Conservation (phyloP, 2,888 invertebrate genomes). For the Caenorhabditis sp. region DNA sequence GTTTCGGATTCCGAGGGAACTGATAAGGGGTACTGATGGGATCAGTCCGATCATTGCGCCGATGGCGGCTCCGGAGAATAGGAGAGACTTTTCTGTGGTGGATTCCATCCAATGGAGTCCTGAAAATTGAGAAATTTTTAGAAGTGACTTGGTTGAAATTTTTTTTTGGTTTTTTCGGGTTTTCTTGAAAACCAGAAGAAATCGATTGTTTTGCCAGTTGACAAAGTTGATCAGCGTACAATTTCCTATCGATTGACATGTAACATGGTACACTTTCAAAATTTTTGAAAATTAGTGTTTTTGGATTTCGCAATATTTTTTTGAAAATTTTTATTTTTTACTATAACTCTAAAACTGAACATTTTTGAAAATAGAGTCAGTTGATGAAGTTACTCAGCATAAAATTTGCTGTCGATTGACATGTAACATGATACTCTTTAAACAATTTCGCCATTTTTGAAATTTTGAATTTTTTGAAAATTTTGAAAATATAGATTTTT, state of each 20-base stretch:
- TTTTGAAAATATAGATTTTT: no score
- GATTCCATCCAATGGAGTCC: conserved; percentile 26
- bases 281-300: background rate
- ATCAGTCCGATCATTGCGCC: conserved; percentile 34
- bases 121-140: background rate
- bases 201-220: no score
- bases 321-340: conserved; percentile 17
- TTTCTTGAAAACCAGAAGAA: no score
- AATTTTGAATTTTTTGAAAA: background rate
- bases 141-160: background rate
- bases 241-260: background rate
- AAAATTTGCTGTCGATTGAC: no score
- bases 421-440: no score
- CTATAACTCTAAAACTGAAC: no score
- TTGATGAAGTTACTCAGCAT: no score
- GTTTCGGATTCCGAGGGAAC: conserved; percentile 21
- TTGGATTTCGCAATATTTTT: conserved; percentile 44
- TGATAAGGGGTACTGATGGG: conserved; percentile 34
- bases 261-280: background rate
- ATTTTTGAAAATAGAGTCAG: background rate
- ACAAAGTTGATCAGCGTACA: background rate
- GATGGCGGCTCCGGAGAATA: conserved; percentile 38
- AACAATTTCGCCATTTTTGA: no score
- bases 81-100: conserved; percentile 25
- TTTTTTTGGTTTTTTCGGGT: background rate